Base-by-base conservation (phyloP, 2,797 vertebrate species). In the Epinephelus awoara region DNA sequence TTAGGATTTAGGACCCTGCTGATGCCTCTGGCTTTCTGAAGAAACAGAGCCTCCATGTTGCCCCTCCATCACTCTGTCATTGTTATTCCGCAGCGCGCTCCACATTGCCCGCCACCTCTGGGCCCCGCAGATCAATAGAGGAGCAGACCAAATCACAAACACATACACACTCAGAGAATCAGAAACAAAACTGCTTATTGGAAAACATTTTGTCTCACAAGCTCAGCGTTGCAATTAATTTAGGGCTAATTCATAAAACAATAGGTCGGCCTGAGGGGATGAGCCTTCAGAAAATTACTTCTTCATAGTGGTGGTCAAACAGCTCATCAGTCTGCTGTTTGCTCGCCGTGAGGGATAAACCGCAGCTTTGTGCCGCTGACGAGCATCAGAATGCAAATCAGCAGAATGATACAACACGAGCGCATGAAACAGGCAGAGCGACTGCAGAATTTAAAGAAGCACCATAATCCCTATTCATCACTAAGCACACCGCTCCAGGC, bases 351-450 rank as follows among this genome's bases (percentile, higher is more conserved):
- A 87, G 80, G 85, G 68, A 85, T 80, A 72, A 87, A 85, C 70
- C 15, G 21, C 25, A 56, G 83, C 87, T 83, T 85, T 87, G 80
- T 85, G 82, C 75, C 19, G 56, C 80, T 58, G 67, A 81, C 49
- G 55, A 72, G 82, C 79, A 84, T 91, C 77, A 52, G 75, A 91
- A 92, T 92, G 91, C 85, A 91, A 91, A 92, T 90, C 77, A 75
- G 81, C 52, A 29, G 61, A 66, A 85, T 70, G 87, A 87, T 61
- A 83, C 77, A 34, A 74, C 62, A 17, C 19, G 12, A 63, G 71
- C 72, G 38, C 85, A 40, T 79, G 72, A 81, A 79, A 87, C 85
- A 83, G 77, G 83, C 82, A 29, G 67, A n/a, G 81, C 79, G 62
- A 82, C 82, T 3, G 69, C 79, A 72, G 85, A 85, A 89, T 88